Base-by-base conservation (phyloP, 2,888 invertebrate species). In the Rhagonycha fulva region DNA sequence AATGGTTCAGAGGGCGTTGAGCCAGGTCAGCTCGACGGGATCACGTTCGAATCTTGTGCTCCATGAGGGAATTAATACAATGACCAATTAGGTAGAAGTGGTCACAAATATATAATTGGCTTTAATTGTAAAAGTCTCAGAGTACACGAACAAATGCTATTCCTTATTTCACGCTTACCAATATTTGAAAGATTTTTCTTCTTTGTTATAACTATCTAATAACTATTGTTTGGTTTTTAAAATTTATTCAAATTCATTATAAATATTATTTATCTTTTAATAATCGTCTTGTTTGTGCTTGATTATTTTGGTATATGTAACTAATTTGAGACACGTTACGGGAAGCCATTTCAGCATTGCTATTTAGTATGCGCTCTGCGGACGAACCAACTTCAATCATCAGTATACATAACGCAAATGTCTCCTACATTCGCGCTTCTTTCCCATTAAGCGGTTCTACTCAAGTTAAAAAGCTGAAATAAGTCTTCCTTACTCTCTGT, bases 381-480 rank as follows among this genome's bases (percentile, higher is more conserved):
- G 75, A 80, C 78, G 72, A 78, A 80, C 78, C 81, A 80, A 82
- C 83, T 83, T 84, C 84, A 84, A 84, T 84, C 84, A 84, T 84
- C 84, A 84, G 84, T 84, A 84, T 84, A 84, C 84, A 84, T 84
- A 83, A 82, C 83, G 84, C 82, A 85, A 86, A 85, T 85, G 84
- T 86, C 85, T 84, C 83, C 81, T 84, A 83, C 84, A 83, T 85
- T 85, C 83, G 83, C 84, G 84, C 85, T 83, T 84, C 84, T 83
- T 84, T 85, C 83, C 84, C 83, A 84, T 85, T 84, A 84, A 83
- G 81, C 81, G 79, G 79, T 78, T 80, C 81, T 81, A 83, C 82
- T 82, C 79, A 82, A 83, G 82, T 84, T 83, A 85, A 85, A 85
- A 85, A 84, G 84, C 84, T 81, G 83, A 84, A 84, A 85, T 85